Conservation (phyloP, 2,797 vertebrate genomes). For the Columba guinea region DNA sequence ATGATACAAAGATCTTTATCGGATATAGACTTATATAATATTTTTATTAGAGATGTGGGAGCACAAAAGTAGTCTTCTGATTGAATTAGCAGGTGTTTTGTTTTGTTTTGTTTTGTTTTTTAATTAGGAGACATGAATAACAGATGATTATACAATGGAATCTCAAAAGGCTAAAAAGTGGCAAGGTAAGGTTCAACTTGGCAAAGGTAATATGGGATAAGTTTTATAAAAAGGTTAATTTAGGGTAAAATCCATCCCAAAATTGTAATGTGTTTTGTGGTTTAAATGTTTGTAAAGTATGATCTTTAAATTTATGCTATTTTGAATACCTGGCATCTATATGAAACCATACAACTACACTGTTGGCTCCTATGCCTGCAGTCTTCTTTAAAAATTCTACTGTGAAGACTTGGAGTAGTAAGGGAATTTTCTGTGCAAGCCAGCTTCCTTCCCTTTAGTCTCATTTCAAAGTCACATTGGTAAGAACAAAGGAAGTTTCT, state of each 20-base stretch:
- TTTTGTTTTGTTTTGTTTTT: neutral
- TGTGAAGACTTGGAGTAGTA: neutral
- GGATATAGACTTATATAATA: neutral
- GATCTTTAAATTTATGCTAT: neutral
- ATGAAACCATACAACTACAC: neutral
- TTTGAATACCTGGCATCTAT: neutral
- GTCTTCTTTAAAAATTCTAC: neutral
- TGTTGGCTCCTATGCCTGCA: neutral
- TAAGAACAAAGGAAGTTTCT: constrained; percentile 53
- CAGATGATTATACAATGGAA: neutral
- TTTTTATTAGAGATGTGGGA: neutral
- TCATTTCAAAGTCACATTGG: constrained; percentile 59
- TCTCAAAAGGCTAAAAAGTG: neutral
- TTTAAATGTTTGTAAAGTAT: neutral
- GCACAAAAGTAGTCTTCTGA: neutral
- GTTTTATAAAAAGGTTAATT: neutral
- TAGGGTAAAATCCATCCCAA: neutral
- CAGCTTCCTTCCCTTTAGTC: constrained; percentile 37
- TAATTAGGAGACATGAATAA: neutral
- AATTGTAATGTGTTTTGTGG: neutral
- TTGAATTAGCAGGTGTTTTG: neutral
- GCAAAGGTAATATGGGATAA: neutral
- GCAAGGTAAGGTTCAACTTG: neutral
- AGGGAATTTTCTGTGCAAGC: constrained; percentile 13
- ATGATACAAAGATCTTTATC: neutral